Base-by-base conservation (phyloP, 2,113 vertebrate species). In the Bufo gargarizans region DNA sequence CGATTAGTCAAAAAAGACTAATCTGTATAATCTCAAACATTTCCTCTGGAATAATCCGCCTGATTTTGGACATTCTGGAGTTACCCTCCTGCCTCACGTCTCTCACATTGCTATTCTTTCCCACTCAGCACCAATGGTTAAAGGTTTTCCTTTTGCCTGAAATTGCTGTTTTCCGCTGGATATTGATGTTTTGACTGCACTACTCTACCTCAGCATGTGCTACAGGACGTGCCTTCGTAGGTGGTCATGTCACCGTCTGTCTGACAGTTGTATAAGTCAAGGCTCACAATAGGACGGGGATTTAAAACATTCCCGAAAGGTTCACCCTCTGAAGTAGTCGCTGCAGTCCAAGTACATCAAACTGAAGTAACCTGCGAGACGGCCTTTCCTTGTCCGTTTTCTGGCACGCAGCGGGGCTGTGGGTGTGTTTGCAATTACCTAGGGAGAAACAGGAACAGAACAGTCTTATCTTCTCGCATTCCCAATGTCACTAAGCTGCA, bases 361-460 rank as follows among this genome's bases (percentile, higher is more conserved):
- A 86, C 89, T 85, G 74, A 82, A 65, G 22, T 85, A 14, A 80
- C 80, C 80, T 61, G 88, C 76, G 88, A 89, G 91, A 91, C 89
- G 92, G 91, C 91, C 90, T 91, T 91, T 91, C 33, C 89, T 85
- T 92, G 87, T 90, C 91, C 89, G 91, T 93, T 92, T 90, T 92
- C 90, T 95, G 94, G 94, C 92, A 92, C 92, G 90, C 91, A 90
- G 92, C 93, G 90, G 82, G 93, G 87, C 93, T 90, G 91, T 93
- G 95, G 95, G 94, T 91, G 94, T 95, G 94, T 96, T 93, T 93
- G 94, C 93, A 94, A 92, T 95, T 94, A 94, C 91, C 89, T 91
- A 91, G 94, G 93, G 94, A 92, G 94, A 95, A 92, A 97, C 97
- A 98, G 97, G 98, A 99, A 98, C 96, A 94, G 92, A 91, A 82